Base-by-base conservation (phyloP, 2,113 vertebrate species). In the Callithrix jacchus region DNA sequence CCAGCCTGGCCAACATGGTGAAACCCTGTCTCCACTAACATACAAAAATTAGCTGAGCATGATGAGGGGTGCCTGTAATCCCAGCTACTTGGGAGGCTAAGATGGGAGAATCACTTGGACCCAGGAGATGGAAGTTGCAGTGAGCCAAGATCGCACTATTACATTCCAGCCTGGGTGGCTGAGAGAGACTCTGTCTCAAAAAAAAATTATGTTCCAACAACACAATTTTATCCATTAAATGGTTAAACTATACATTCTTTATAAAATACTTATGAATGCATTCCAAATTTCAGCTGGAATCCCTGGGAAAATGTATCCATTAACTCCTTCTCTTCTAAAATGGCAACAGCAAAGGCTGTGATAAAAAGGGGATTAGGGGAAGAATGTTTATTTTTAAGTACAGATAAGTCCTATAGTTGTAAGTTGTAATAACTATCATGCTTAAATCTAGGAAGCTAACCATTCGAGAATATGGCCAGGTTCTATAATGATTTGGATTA, bases 271-370 rank as follows among this genome's bases (percentile, higher is more conserved):
- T 82, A 68, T 45, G 9, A 82, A 73, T 81, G n/a, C 20, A 82
- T n/a, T 92, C 35, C 71, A 94, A 90, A 85, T 90, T 87, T 95
- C 73, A 92, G 54, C 21, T 32, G 32, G 47, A 80, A 42, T 42
- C 54, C 45, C n/a, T 91, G 21, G 11, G 25, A 87, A 96, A 95
- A 87, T n/a, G 52, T 5, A 82, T 74, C 61, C 40, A 92, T 83
- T 70, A 80, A 45, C 70, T 68, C 32, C 66, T 90, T 54, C 32
- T 94, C 32, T 64, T 81, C 52, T 73, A 37, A 80, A 81, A 79
- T 42, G 54, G 66, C 16, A 89, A 80, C 3, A 92, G 37, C 66
- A 86, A 70, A 80, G 40, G 30, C 20, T 89, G 2, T 66, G 40
- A 70, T 6, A 2, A 35, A 68, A 79, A 85, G 25, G 13, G 8